Percentiles rank a stretch among this genome's conserved stretches.
phyloP scores from a whole-genome alignment of 1,140 invertebrate genomes.

The Proctacanthus coquilletti region DNA sequence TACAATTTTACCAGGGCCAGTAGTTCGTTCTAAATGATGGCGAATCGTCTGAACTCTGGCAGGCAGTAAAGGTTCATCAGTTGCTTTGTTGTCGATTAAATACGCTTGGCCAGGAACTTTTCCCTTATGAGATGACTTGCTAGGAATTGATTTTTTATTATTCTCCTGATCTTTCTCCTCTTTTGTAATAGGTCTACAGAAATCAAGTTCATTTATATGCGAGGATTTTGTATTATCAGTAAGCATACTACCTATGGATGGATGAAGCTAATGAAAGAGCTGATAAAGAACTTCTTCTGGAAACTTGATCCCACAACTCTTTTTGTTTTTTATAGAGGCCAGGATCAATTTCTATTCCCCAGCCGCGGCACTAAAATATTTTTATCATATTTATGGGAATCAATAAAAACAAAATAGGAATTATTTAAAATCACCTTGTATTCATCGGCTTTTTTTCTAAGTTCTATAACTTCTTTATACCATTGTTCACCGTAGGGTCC shows the following conservation, averaged over 20 bases:
- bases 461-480: conserved; percentile 72
- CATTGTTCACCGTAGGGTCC: conserved; percentile 42
- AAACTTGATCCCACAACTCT: conserved; percentile 79
- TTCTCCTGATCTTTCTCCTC: conserved; percentile 78
- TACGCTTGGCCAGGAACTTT: conserved; percentile 27
- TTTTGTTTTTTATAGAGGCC: conserved; percentile 67
- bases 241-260: conserved; percentile 47
- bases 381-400: neutral
- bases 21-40: conserved; percentile 54
- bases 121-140: conserved; percentile 32
- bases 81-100: conserved; percentile 28
- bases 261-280: conserved; percentile 75
- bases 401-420: neutral
- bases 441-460: conserved; percentile 78
- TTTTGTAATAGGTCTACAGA: conserved; percentile 54
- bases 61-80: conserved; percentile 32
- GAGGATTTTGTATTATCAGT: neutral
- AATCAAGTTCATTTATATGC: no score
- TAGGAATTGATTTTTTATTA: conserved; percentile 57
- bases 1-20: conserved; percentile 44
- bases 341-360: conserved; percentile 70
- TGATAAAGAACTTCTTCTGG: conserved; percentile 68
- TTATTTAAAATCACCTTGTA: conserved; percentile 54
- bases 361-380: conserved; percentile 61
- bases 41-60: conserved; percentile 39